Evolutionary conservation across 1,140 invertebrate species (phyloP).

Genomic region (Kradibia gibbosae): DNA sequence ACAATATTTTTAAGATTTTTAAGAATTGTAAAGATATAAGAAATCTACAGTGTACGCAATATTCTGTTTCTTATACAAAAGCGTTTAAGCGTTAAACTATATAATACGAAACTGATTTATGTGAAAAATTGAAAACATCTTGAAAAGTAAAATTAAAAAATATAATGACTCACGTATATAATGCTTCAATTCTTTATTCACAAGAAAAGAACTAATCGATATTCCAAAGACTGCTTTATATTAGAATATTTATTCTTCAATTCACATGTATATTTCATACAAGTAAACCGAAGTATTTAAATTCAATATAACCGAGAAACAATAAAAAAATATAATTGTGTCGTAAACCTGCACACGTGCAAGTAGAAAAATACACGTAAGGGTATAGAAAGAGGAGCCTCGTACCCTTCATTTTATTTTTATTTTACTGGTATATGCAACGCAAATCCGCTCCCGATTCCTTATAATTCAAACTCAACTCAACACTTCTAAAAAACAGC

Average conservation of each 20-base stretch:
- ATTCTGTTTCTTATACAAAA: no score
- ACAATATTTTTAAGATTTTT: no score
- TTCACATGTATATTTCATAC: slow-evolving; percentile 5
- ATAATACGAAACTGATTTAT: neutral
- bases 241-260: neutral
- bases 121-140: neutral
- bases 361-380: neutral
- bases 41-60: no score
- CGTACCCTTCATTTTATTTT: neutral
- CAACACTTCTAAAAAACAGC: neutral
- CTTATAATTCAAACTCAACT: slow-evolving; percentile 15
- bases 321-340: slow-evolving; percentile 40
- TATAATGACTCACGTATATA: neutral
- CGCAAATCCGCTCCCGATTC: neutral
- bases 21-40: no score
- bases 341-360: slow-evolving; percentile 5
- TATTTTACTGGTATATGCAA: neutral
- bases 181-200: neutral
- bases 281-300: neutral
- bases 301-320: slow-evolving; percentile 12
- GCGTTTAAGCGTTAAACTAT: no score
- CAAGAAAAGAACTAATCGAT: neutral
- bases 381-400: neutral
- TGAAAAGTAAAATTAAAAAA: neutral
- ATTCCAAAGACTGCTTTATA: slow-evolving; percentile 2